phyloP scores from a whole-genome alignment of 2,113 vertebrate species.

The Propithecus coquereli region DNA sequence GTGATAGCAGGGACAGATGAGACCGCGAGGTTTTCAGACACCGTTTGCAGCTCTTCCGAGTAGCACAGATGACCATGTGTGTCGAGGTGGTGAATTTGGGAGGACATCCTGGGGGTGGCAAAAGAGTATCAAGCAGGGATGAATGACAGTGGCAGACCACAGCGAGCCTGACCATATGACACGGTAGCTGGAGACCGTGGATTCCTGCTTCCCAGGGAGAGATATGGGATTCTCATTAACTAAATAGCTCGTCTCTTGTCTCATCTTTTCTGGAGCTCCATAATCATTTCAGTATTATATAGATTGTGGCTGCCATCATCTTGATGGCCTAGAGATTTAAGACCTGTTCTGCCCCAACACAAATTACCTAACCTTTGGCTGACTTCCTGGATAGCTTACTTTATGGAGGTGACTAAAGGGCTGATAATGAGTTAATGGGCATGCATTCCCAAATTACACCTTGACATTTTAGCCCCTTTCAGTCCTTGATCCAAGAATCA shows the following conservation, averaged over 20 bases:
- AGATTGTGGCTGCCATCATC: background rate
- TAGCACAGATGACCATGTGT: background rate
- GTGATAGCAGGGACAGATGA: conserved; percentile 8
- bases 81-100: background rate
- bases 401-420: background rate
- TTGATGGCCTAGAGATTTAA: background rate
- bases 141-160: background rate
- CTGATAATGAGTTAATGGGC: background rate
- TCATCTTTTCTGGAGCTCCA: background rate
- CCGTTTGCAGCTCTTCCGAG: background rate
- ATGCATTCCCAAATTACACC: background rate
- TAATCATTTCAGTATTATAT: background rate
- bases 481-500: background rate
- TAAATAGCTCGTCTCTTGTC: background rate
- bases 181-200: background rate
- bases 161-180: background rate
- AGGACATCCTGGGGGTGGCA: background rate
- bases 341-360: background rate
- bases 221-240: background rate
- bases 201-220: background rate
- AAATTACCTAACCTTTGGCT: background rate
- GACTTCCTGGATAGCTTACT: background rate
- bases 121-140: background rate
- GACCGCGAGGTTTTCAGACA: background rate
- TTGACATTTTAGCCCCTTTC: background rate